These are phyloP conservation scores for Parnassius orleans DNA, from an alignment of 2,888 invertebrate species.

Conservation along the genomic window DNA sequence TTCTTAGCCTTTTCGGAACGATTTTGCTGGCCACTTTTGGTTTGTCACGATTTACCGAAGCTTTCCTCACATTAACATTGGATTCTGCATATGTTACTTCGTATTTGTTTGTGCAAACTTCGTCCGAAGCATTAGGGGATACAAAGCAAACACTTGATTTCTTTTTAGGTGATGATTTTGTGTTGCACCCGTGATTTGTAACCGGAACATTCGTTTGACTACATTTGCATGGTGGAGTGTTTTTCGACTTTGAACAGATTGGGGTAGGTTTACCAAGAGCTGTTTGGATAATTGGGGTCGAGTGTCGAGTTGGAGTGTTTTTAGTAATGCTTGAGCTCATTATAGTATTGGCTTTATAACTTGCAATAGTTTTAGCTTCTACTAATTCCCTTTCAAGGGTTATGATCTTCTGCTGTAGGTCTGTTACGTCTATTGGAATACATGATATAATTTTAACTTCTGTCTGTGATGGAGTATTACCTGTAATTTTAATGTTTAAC, in stretches of 20 bases:
- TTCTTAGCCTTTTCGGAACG: constrained; percentile 36
- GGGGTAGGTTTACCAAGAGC: constrained; percentile 17
- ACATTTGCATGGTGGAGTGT: constrained; percentile 4
- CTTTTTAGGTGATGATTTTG: constrained; percentile 7
- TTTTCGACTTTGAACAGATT: constrained; percentile 7
- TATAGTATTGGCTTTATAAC: constrained; percentile 10
- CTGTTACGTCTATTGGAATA: constrained; percentile 72
- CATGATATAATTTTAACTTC: constrained; percentile 76
- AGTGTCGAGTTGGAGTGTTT: constrained; percentile 1
- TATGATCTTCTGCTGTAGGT: constrained; percentile 64
- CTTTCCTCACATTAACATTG: not conserved
- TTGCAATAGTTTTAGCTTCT: constrained; percentile 29
- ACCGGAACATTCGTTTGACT: constrained; percentile 18
- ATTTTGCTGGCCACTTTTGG: constrained; percentile 24
- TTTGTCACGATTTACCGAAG: not conserved
- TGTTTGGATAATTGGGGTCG: constrained; percentile 17
- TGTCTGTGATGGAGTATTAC: constrained; percentile 68
- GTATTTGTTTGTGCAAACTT: constrained; percentile 1
- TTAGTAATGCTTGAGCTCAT: constrained; percentile 13
- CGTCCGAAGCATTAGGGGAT: constrained; percentile 9
- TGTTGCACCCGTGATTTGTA: constrained; percentile 14
- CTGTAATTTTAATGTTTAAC: constrained; percentile 35
- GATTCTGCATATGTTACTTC: constrained; percentile 9
- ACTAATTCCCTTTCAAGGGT: constrained; percentile 56
- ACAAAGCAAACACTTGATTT: constrained; percentile 11